Conservation (phyloP, 2,888 invertebrate genomes). For the Neuroscelio doddi region DNA sequence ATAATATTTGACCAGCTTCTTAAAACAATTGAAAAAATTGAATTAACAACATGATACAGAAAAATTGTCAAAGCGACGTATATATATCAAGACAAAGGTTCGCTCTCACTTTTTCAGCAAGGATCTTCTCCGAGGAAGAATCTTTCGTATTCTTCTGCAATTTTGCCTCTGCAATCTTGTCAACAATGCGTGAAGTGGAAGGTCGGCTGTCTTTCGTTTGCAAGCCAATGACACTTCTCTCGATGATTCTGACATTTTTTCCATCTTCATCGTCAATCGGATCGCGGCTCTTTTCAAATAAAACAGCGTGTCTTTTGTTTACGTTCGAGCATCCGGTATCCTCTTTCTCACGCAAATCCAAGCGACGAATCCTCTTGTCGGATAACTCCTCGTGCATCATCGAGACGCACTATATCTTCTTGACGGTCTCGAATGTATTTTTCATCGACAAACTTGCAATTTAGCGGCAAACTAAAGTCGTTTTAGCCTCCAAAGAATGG, state of each 20-base stretch:
- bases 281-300: constrained; percentile 12
- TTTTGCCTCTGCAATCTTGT: constrained; percentile 36
- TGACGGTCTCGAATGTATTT: too few relatives aligned
- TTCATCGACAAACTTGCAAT: too few relatives aligned
- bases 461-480: too few relatives aligned
- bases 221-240: neutral
- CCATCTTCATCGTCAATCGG: constrained; percentile 38
- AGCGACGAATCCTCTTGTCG: neutral
- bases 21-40: too few relatives aligned
- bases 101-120: constrained; percentile 11
- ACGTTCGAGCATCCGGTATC: neutral
- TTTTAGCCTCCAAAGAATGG: too few relatives aligned
- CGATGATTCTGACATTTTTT: constrained; percentile 17
- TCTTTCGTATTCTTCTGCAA: constrained; percentile 20
- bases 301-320: constrained; percentile 9
- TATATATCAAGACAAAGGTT: too few relatives aligned
- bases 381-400: constrained; percentile 10
- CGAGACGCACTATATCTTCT: too few relatives aligned
- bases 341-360: neutral
- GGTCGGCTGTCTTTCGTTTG: neutral
- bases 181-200: constrained; percentile 23
- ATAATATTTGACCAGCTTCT: too few relatives aligned
- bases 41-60: too few relatives aligned
- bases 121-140: constrained; percentile 41
- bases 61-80: too few relatives aligned